Base-by-base conservation (phyloP, 2,888 invertebrate genomes). In the Agrochola litura region DNA sequence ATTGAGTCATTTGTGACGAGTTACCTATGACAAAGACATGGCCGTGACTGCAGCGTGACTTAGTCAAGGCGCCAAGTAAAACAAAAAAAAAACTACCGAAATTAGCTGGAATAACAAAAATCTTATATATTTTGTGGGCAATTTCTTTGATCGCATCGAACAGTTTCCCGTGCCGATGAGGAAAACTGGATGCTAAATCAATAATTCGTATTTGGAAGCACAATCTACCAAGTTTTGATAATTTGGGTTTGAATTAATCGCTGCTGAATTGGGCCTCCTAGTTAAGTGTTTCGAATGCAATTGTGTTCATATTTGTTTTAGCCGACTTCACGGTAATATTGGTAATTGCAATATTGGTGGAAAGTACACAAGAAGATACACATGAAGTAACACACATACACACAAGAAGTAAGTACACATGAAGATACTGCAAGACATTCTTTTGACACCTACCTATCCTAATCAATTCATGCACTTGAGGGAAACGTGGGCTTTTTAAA, bases 111-210 rank as follows among this genome's bases (percentile, higher is more conserved):
- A 19, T 30, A 30, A 30, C 16, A 56, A 19, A 19, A 71, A 22
- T 46, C 9, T n/a, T 76, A 3, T 19, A 2, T n/a, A 43, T 43
- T 60, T 30, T 0, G 16, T 16, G 3, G 6, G 2, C 14, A 16
- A 52, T 25, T 5, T 22, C 14, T 43, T 43, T 22, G 22, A 54
- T 37, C 3, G 2, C 9, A 1, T 16, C n/a, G 9, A 22, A 8
- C 52, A 22, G 8, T 81, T 81, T 58, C 22, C 49, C 9, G 46
- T 49, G 5, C 6, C 5, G 14, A 81, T n/a, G 30, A 49, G 56
- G 76, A 58, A 81, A 78, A 30, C 6, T 63, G 14, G 4, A 56
- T 14, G n/a, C 4, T 6, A 25, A 61, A 79, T 37, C 6, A 80
- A 80, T 37, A 14, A 43, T 43, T 60, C 2, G 43, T 22, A 16